Percentiles rank a stretch among this genome's conserved stretches.
Evolutionary conservation across 2,888 invertebrate species (phyloP).

Genomic region (Thymelicus acteon): DNA sequence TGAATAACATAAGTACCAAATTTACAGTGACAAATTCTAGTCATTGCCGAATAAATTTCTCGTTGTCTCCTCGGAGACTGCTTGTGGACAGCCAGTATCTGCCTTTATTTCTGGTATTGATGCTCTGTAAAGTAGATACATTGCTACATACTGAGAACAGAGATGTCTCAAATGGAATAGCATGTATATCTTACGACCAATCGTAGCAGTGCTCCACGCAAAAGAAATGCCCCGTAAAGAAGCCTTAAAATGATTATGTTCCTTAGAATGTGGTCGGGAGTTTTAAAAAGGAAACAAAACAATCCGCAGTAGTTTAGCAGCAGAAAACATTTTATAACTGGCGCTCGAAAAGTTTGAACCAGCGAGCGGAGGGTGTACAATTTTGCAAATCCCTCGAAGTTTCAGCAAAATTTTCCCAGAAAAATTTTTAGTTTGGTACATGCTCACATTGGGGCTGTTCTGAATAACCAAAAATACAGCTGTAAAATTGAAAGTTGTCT

Average conservation of each 20-base stretch:
- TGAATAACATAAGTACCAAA: too few relatives aligned
- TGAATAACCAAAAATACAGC: constrained; percentile 24
- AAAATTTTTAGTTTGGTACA: constrained; percentile 34
- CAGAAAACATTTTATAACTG: constrained; percentile 37
- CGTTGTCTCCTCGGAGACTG: too few relatives aligned
- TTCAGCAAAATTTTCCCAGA: constrained; percentile 29
- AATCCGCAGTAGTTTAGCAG: constrained; percentile 33
- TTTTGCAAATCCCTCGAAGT: constrained; percentile 35
- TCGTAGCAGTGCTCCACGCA: too few relatives aligned
- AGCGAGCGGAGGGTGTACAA: constrained; percentile 26
- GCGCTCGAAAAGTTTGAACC: constrained; percentile 28
- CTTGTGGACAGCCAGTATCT: too few relatives aligned
- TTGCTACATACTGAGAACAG: too few relatives aligned
- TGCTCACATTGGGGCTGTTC: constrained; percentile 19
- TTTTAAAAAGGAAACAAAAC: constrained; percentile 33
- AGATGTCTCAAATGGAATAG: too few relatives aligned
- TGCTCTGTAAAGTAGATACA: too few relatives aligned
- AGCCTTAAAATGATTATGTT: constrained; percentile 20
- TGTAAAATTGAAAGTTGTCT: constrained; percentile 15
- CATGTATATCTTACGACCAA: too few relatives aligned
- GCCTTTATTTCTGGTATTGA: too few relatives aligned
- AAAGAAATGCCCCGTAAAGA: background rate
- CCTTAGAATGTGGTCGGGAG: constrained; percentile 14
- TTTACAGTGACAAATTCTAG: too few relatives aligned
- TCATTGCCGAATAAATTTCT: too few relatives aligned